Evolutionary conservation across 2,113 vertebrate genomes (phyloP), one percentile per base, ranked within the genome.

Genomic region (Mus musculus): DNA sequence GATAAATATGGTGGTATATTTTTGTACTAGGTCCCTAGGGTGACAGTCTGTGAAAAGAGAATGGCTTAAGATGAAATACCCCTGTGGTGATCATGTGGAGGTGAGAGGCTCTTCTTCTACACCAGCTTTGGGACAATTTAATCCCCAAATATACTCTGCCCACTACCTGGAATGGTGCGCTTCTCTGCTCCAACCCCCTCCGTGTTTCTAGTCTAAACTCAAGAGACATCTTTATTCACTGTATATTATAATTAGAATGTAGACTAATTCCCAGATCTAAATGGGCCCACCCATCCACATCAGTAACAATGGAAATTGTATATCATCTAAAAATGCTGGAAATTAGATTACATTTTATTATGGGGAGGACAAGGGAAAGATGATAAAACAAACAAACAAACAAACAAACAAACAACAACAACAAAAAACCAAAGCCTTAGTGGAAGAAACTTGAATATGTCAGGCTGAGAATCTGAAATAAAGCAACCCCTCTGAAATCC

Each of bases 281-380:
- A 94, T 97, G 90, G 72, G 96, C 98, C 96, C 59, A 80, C 93
- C 63, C 52, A 61, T 16, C 30, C 12, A 36, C 1, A 20, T 14
- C 72, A 67, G n/a, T 9, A 97, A 97, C 93, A 85, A 89, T 96
- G 94, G 90, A 97, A 98, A 97, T 97, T 90, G 97, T 49, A 92
- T 97, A 97, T 98, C 93, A 89, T 91, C 96, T 97, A 98, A 98
- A 97, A 92, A 97, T 78, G 90, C 97, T 96, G 95, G 94, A 97
- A 98, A 98, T 95, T 93, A 97, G 95, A 97, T 98, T 96, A 89
- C 36, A 73, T 96, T 80, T 97, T 97, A 96, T 97, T 97, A 94
- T 90, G 91, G 88, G 33, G 95, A 90, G 95, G 97, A 98, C 96
- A 85, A 91, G 75, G 56, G 80, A 90, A 78, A 85, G 19, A 94